A percentile compares a stretch with the other conserved stretches of the same genome.
phyloP scores from a whole-genome alignment of 1,140 invertebrate species.

The Helicoverpa armigera region DNA sequence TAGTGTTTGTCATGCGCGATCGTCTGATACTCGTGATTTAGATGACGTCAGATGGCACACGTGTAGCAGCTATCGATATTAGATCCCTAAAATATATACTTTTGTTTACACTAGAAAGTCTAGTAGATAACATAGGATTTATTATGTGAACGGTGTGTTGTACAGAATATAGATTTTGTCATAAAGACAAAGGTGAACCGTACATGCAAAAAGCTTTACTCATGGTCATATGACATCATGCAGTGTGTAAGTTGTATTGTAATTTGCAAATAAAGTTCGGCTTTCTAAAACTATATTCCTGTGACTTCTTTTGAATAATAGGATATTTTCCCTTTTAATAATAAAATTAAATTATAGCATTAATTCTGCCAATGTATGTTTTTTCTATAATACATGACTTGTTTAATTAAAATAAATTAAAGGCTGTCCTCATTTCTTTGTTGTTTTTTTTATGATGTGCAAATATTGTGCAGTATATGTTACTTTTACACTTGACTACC shows the following conservation, averaged over 20 bases:
- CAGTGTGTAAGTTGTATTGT: not conserved
- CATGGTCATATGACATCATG: not conserved
- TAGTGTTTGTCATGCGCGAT: not conserved
- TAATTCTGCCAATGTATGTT: too few relatives aligned
- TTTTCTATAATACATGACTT: too few relatives aligned
- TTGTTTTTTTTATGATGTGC: too few relatives aligned
- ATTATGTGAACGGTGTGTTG: not conserved
- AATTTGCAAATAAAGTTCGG: too few relatives aligned
- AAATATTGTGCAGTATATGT: too few relatives aligned
- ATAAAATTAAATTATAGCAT: too few relatives aligned
- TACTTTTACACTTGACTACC: not conserved
- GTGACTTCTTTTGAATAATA: too few relatives aligned
- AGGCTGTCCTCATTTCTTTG: too few relatives aligned
- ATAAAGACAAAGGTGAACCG: not conserved
- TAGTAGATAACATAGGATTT: not conserved
- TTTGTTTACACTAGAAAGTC: not conserved
- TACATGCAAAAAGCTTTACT: not conserved
- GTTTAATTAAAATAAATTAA: too few relatives aligned
- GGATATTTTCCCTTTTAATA: too few relatives aligned
- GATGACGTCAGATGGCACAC: constrained; percentile 9
- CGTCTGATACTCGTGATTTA: not conserved
- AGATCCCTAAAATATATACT: not conserved
- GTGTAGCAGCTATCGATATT: not conserved
- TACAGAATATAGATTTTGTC: not conserved
- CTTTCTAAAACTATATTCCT: too few relatives aligned